Conservation (phyloP, 2,797 vertebrate genomes). For the Macropodus opercularis region DNA sequence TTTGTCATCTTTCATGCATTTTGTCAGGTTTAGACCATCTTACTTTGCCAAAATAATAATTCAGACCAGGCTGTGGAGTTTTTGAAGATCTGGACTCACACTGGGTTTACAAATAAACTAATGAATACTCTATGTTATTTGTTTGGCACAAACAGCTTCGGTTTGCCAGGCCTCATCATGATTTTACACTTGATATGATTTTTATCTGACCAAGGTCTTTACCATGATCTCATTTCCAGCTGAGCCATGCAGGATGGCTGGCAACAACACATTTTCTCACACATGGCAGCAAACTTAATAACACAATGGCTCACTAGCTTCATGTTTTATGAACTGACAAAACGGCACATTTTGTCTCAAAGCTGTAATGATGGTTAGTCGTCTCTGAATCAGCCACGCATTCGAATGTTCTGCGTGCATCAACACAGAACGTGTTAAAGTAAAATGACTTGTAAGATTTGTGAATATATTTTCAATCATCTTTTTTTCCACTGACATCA, state of each 20-base stretch:
- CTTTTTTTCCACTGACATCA: constrained; percentile 3
- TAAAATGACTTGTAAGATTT: constrained; percentile 1
- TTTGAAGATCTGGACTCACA: not conserved
- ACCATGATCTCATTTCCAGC: constrained; percentile 58
- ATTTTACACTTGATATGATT: constrained; percentile 37
- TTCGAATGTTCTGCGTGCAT: constrained; percentile 21
- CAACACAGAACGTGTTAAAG: constrained; percentile 15
- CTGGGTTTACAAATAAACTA: constrained; percentile 1
- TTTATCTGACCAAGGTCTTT: constrained; percentile 46
- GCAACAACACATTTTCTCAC: constrained; percentile 55
- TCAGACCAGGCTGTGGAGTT: no score
- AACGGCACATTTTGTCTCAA: constrained; percentile 49
- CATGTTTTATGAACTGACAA: constrained; percentile 57
- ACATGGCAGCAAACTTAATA: constrained; percentile 52
- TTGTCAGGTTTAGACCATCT: no score
- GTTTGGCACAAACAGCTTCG: constrained; percentile 15
- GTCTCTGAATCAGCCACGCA: constrained; percentile 19
- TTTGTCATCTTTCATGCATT: no score
- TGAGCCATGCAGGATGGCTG: constrained; percentile 41
- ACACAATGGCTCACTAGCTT: constrained; percentile 56
- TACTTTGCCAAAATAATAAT: no score
- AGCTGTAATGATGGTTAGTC: constrained; percentile 47
- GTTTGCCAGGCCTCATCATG: constrained; percentile 26
- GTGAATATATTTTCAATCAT: constrained; percentile 16
- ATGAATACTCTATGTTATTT: constrained; percentile 13